These are phyloP conservation scores for Gymnarchus niloticus DNA, from an alignment of 2,113 vertebrate species.

Conservation along the genomic window DNA sequence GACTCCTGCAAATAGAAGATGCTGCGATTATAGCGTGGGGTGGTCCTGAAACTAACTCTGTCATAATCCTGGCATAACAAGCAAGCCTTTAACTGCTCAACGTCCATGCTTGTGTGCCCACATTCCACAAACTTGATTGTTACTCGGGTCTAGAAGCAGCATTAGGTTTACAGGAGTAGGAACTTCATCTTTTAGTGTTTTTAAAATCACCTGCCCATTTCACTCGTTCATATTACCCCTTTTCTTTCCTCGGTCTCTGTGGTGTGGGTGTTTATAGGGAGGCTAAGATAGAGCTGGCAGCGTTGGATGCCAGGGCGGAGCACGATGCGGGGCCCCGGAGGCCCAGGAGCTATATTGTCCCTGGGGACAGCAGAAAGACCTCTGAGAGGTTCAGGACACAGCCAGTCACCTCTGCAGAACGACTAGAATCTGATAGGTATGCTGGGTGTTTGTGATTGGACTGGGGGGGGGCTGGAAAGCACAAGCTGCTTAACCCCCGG, in stretches of 20 bases:
- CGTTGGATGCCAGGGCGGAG: conserved; percentile 59
- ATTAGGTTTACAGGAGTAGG: conserved; percentile 32
- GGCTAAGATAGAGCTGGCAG: conserved; percentile 63
- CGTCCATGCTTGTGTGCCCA: conserved; percentile 47
- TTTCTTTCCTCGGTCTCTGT: conserved; percentile 32
- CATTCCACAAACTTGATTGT: conserved; percentile 42
- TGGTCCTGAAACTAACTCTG: background rate
- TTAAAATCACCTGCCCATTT: background rate
- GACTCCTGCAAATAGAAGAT: background rate
- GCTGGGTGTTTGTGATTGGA: conserved; percentile 1
- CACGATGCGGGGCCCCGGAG: conserved; percentile 72
- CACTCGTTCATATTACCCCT: conserved; percentile 5
- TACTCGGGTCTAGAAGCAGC: conserved; percentile 35
- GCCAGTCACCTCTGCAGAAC: conserved; percentile 94
- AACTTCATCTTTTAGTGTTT: conserved; percentile 27
- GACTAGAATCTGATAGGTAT: conserved; percentile 92
- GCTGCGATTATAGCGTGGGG: background rate
- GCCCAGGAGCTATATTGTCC: conserved; percentile 86
- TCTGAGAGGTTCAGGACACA: conserved; percentile 95
- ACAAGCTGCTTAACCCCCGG: background rate
- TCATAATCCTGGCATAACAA: conserved; percentile 5
- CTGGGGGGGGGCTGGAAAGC: background rate
- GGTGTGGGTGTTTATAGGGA: conserved; percentile 63
- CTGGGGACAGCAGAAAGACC: conserved; percentile 88
- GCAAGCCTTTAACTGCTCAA: conserved; percentile 43